These are phyloP conservation scores for Caenorhabditis briggsae DNA, from an alignment of 1,140 invertebrate species.

Conservation along the genomic window DNA sequence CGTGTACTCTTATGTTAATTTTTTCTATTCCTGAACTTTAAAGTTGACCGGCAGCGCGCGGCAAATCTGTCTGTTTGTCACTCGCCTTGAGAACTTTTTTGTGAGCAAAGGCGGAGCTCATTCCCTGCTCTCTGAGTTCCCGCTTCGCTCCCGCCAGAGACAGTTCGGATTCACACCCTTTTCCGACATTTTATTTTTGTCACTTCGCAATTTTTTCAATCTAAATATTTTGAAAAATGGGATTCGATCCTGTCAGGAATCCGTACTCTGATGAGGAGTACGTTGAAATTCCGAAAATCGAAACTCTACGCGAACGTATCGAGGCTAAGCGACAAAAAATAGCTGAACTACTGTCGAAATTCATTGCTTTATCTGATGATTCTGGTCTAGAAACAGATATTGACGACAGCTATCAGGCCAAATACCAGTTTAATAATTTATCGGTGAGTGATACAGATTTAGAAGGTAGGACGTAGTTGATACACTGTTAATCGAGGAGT, in stretches of 20 bases:
- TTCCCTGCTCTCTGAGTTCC: conserved; percentile 1
- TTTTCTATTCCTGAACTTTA: conserved; percentile 32
- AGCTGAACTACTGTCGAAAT: neutral
- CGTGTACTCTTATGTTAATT: conserved; percentile 31
- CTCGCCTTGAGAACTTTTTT: conserved; percentile 52
- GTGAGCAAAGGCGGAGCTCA: conserved; percentile 44
- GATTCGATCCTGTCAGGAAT: conserved; percentile 29
- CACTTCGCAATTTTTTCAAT: neutral
- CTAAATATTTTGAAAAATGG: neutral
- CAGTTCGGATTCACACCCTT: conserved; percentile 37
- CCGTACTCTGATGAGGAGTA: conserved; percentile 45
- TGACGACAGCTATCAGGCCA: neutral
- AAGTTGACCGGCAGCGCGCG: conserved; percentile 41
- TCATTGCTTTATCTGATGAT: conserved; percentile 7
- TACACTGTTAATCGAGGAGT: too few species aligned
- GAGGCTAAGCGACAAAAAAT: conserved; percentile 9
- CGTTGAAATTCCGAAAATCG: conserved; percentile 13
- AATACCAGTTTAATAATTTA: neutral
- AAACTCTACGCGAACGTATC: conserved; percentile 11
- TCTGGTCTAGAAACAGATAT: conserved; percentile 41
- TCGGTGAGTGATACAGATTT: neutral
- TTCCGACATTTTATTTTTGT: neutral
- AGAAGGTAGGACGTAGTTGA: too few species aligned
- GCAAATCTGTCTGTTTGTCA: conserved; percentile 31
- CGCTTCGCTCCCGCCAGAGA: neutral